phyloP scores from a whole-genome alignment of 2,888 invertebrate species.

The Hemaris fuciformis region DNA sequence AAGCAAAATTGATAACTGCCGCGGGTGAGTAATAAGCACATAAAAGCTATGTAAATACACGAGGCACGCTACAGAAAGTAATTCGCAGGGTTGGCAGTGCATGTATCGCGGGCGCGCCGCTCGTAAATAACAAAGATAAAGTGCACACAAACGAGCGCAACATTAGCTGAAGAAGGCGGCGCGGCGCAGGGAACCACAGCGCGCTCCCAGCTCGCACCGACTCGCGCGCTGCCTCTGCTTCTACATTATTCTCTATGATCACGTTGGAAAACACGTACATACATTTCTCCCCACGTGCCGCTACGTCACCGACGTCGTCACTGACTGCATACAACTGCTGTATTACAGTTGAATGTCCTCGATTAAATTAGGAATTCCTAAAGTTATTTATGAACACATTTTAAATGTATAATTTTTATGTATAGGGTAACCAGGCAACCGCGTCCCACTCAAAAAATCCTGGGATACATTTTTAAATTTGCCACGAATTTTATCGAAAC shows the following conservation, averaged over 20 bases:
- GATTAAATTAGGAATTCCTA: too few relatives aligned
- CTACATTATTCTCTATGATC: neutral
- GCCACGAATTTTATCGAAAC: too few relatives aligned
- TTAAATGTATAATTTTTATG: too few relatives aligned
- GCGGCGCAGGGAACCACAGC: neutral
- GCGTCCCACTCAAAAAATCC: too few relatives aligned
- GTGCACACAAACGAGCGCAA: constrained; percentile 5
- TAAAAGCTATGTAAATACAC: too few relatives aligned
- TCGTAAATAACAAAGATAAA: constrained; percentile 4
- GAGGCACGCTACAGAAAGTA: too few relatives aligned
- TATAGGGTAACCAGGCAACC: too few relatives aligned
- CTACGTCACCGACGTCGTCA: neutral
- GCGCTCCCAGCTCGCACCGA: too few relatives aligned
- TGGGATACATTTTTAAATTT: too few relatives aligned
- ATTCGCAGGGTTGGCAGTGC: neutral
- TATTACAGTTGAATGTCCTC: too few relatives aligned
- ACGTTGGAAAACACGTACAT: neutral
- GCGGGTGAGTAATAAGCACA: too few relatives aligned
- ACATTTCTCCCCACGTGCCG: neutral
- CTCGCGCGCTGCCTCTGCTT: neutral
- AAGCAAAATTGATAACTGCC: neutral
- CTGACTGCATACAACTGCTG: neutral
- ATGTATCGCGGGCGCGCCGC: neutral
- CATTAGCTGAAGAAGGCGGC: neutral
- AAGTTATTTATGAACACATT: too few relatives aligned